These are phyloP conservation scores for Theocolax elegans DNA, from an alignment of 1,140 invertebrate genomes.

Conservation along the genomic window DNA sequence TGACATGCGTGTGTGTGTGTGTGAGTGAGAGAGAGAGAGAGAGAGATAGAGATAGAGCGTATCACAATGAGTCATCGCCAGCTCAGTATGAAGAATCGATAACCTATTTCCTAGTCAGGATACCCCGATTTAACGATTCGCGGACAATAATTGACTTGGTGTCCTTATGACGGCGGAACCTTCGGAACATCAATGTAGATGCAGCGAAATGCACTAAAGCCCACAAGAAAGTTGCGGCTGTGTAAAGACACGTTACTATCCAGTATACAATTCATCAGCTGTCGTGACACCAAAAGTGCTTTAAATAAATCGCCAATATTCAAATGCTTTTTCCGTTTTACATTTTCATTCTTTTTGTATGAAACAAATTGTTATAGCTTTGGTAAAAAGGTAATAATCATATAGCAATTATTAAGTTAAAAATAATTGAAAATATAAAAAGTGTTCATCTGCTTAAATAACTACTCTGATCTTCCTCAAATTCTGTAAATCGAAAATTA, in stretches of 20 bases:
- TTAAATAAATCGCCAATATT: conserved; percentile 19
- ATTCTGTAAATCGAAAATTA: too few species aligned
- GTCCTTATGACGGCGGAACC: background rate
- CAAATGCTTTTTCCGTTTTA: too few species aligned
- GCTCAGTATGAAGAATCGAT: conserved; percentile 48
- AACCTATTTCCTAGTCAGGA: conserved; percentile 56
- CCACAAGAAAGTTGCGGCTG: background rate
- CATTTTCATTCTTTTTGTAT: too few species aligned
- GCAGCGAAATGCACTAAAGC: background rate
- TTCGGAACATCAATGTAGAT: background rate
- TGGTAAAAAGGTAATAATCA: too few species aligned
- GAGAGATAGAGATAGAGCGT: conserved; percentile 21
- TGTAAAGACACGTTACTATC: background rate
- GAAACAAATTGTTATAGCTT: too few species aligned
- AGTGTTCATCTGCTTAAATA: too few species aligned
- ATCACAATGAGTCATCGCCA: conserved; percentile 48
- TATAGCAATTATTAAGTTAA: too few species aligned
- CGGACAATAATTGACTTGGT: conserved; percentile 27
- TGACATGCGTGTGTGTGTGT: conserved; percentile 31
- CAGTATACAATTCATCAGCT: conserved; percentile 7
- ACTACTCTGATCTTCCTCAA: too few species aligned
- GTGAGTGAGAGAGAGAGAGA: background rate
- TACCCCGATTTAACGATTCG: conserved; percentile 51
- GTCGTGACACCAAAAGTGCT: conserved; percentile 1
- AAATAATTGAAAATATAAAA: too few species aligned